Evolutionary conservation across 2,797 vertebrate genomes (phyloP), one percentile per base, ranked within the genome.

Genomic region (Oreonectes daqikongensis): DNA sequence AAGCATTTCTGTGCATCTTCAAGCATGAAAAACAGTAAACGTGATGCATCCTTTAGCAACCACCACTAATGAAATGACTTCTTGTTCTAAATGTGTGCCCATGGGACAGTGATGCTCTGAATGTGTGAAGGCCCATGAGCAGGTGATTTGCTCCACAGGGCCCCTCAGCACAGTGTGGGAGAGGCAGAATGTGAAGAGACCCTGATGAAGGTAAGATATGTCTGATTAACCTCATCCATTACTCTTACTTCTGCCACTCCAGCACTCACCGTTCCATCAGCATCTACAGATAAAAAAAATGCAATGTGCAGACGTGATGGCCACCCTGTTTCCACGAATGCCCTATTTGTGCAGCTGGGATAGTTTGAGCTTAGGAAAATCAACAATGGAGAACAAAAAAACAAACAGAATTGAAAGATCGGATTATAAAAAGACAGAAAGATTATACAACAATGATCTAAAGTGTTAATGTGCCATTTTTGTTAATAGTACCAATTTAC

Each of bases 161-260:
- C 24, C 20, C 15, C 2, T 55, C 42, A 42, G 48, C 12, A 42
- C 9, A 48, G 60, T 30, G 14, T 24, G 22, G n/a, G 15, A 44
- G 72, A 46, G 46, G 46, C 7, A 12, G 24, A n/a, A 53, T 48
- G 38, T 65, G 26, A 32, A 22, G 15, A 15, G 40, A 69, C 69
- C 35, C 52, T 20, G 46, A 69, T 79, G 77, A 50, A 64, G 15
- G 28, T 42, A 20, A 38, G 65, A 75, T 63, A 60, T n/a, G 30
- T 38, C 38, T 60, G 80, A 79, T 77, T 73, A 60, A 57, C 42
- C 59, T 50, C 69, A 69, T 68, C 68, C 40, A 50, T 76, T 66
- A 72, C 73, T 77, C 64, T 64, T 48, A 64, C 8, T 44, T 69
- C 71, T 57, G 63, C 35, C 32, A 2, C 14, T 17, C 24, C 57